Base-by-base conservation (phyloP, 2,888 invertebrate species). In the Lasiommata megera region DNA sequence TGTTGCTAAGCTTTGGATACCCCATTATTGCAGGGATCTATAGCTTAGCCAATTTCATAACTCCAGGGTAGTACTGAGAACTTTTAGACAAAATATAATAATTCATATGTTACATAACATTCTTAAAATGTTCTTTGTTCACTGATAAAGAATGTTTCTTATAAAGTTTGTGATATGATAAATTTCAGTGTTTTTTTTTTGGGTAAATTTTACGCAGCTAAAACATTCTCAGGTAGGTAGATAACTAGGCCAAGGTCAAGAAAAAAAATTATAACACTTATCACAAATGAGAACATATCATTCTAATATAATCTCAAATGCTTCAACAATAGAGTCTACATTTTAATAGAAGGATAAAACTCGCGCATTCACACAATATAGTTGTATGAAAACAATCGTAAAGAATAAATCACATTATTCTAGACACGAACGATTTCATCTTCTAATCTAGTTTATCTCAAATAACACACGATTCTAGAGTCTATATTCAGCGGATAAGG, bases 361-460 rank as follows among this genome's bases (percentile, higher is more conserved):
- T 54, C 28, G n/a, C 17, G 29, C 9, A 34, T 44, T 29, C 16
- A 16, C 16, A 31, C 29, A 46, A 12, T 14, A 12, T 41, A 29
- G 16, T 47, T 47, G 9, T 29, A 37, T 43, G 53, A 44, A 54
- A 54, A 54, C 54, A 48, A 55, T 59, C 54, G 36, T 56, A 43
- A 56, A 41, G 47, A 56, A 59, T 59, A 62, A 56, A 58, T 62
- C 56, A 62, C 50, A 51, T 51, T 58, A 43, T 46, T 57, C 34
- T 50, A 56, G 56, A 43, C 53, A 31, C 38, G 56, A 59, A 40
- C 54, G 53, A 56, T 62, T 58, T 64, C 62, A 56, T 64, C 51
- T 55, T 61, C 56, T 60, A 53, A 62, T 46, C 34, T 12, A 37
- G 34, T 48, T 36, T 48, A 18, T 36, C n/a, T 23, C 1, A 14